Conservation (phyloP, 2,888 invertebrate species). For the Dusona sp. region DNA sequence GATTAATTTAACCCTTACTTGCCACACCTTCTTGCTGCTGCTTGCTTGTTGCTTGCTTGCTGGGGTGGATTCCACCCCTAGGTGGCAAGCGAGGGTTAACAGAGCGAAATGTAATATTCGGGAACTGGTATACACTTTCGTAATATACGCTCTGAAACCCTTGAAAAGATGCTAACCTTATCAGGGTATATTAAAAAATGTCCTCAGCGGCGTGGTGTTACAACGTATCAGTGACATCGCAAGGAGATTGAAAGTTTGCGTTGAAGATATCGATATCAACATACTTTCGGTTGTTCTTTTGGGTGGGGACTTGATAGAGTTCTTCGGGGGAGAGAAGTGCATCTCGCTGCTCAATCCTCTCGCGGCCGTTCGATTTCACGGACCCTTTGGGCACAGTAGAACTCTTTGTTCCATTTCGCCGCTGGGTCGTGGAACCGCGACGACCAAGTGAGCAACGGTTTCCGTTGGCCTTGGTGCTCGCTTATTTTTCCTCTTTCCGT, state of each 20-base stretch:
- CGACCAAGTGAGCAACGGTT: conserved; percentile 68
- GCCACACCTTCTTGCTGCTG: too few species aligned
- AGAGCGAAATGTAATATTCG: neutral
- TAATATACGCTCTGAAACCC: neutral
- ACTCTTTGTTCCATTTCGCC: conserved; percentile 67
- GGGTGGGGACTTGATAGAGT: conserved; percentile 17
- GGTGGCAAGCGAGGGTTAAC: too few species aligned
- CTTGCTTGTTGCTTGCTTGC: too few species aligned
- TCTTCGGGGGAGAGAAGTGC: conserved; percentile 32
- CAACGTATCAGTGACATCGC: neutral
- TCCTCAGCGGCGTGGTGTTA: neutral
- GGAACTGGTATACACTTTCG: neutral
- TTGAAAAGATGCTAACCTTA: neutral
- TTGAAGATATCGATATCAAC: conserved; percentile 19
- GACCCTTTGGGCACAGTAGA: conserved; percentile 67
- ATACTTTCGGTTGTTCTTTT: neutral
- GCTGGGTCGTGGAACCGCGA: conserved; percentile 52
- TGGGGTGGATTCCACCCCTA: too few species aligned
- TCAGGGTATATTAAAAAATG: neutral
- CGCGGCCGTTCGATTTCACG: conserved; percentile 63
- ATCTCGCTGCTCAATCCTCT: conserved; percentile 31
- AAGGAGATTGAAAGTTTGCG: neutral
- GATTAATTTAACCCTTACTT: too few species aligned
- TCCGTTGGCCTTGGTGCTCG: conserved; percentile 64
- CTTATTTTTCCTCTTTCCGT: conserved; percentile 50